Conservation (phyloP, 1,140 invertebrate genomes). For the Lordiphosa collinella region DNA sequence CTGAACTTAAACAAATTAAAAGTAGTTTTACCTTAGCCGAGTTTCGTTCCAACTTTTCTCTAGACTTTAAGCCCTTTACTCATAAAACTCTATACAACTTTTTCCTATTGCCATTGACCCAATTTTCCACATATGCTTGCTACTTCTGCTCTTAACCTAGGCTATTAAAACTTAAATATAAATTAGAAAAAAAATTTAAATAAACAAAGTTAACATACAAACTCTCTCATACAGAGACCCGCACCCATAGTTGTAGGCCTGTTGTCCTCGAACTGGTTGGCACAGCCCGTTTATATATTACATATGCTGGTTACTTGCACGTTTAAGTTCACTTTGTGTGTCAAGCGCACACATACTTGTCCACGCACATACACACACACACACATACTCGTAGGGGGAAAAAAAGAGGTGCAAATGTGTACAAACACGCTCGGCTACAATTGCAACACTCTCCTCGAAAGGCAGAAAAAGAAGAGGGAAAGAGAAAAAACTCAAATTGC, state of each 20-base stretch:
- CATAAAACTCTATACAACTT: background rate
- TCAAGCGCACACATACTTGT: conserved; percentile 57
- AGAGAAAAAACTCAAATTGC: conserved; percentile 58
- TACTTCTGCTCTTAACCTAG: conserved; percentile 5
- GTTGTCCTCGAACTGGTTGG: conserved; percentile 60
- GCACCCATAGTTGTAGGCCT: conserved; percentile 30
- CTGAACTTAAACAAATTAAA: no score
- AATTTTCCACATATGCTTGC: conserved; percentile 1
- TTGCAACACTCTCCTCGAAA: conserved; percentile 53
- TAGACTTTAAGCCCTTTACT: background rate
- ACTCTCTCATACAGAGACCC: conserved; percentile 4
- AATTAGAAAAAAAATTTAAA: conserved; percentile 43
- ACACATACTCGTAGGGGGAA: conserved; percentile 16
- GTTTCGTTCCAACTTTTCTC: no score
- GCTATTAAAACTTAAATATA: conserved; percentile 59
- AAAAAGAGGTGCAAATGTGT: conserved; percentile 73
- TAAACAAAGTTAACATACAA: conserved; percentile 40
- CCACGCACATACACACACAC: background rate
- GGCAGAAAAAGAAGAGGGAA: conserved; percentile 5
- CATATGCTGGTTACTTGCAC: conserved; percentile 66
- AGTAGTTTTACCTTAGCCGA: no score
- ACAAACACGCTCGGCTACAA: conserved; percentile 70
- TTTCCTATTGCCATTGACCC: conserved; percentile 28
- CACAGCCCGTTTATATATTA: conserved; percentile 32
- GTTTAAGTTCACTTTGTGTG: conserved; percentile 71